A percentile compares a stretch with the other conserved stretches of the same genome.
Conservation (phyloP, 2,113 vertebrate genomes). For the Butorides virescens region DNA sequence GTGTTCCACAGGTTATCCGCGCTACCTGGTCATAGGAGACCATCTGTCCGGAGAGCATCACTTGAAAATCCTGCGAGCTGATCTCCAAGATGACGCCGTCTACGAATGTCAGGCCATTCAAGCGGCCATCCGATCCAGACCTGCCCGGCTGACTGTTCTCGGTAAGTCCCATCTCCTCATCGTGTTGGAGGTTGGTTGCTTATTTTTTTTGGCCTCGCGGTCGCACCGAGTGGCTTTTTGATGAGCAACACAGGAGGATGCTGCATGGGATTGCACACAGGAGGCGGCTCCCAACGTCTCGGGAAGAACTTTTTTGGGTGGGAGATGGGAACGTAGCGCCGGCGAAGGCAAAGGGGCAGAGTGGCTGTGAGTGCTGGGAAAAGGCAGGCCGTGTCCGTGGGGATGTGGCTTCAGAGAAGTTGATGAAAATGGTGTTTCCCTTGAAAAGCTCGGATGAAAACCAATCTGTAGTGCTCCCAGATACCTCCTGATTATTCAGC, state of each 20-base stretch:
- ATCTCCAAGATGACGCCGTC: conserved; percentile 91
- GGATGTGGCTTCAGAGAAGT: neutral
- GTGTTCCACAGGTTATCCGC: conserved; percentile 85
- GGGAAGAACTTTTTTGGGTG: neutral
- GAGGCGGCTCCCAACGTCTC: neutral
- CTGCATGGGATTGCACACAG: neutral
- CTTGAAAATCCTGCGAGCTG: conserved; percentile 90
- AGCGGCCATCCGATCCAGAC: conserved; percentile 91
- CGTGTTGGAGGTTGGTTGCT: fast-evolving
- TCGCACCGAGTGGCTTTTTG: neutral
- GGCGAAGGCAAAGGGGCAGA: neutral
- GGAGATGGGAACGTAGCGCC: neutral
- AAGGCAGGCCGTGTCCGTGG: neutral
- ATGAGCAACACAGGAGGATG: neutral
- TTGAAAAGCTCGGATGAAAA: neutral
- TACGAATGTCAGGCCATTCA: conserved; percentile 99
- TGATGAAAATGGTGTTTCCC: neutral
- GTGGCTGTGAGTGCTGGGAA: neutral
- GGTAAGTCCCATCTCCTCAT: conserved; percentile 72
- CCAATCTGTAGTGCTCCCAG: neutral
- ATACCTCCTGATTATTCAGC: neutral
- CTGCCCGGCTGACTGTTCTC: conserved; percentile 92
- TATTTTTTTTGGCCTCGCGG: fast-evolving
- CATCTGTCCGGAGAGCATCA: conserved; percentile 93
- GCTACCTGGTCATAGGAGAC: conserved; percentile 95